Conservation (phyloP, 2,888 invertebrate species). For the Lasioglossum calceatum region DNA sequence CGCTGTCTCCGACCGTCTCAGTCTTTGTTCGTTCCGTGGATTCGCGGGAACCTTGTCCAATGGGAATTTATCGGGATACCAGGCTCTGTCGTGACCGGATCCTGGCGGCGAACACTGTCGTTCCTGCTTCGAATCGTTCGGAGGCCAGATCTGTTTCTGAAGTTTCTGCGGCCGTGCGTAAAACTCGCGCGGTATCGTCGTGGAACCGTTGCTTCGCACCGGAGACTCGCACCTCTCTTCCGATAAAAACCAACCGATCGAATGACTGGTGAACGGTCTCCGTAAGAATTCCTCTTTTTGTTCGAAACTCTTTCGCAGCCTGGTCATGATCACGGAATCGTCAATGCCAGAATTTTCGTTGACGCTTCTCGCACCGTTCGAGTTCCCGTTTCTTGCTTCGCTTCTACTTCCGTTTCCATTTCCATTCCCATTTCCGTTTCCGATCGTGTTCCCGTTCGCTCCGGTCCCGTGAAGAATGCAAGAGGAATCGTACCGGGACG, state of each 20-base stretch:
- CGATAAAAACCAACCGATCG: slow-evolving; percentile 87
- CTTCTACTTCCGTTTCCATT: neutral
- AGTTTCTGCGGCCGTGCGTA: slow-evolving; percentile 92
- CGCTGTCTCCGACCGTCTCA: slow-evolving; percentile 84
- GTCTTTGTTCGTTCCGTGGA: slow-evolving; percentile 84
- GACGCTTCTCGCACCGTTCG: neutral
- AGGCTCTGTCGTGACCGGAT: slow-evolving; percentile 61
- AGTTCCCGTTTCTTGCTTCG: slow-evolving; percentile 9
- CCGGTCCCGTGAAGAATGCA: slow-evolving; percentile 86
- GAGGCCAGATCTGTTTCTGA: slow-evolving; percentile 90
- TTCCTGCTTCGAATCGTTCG: slow-evolving; percentile 81
- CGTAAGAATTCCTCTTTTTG: slow-evolving; percentile 96
- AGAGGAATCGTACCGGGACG: slow-evolving; percentile 89
- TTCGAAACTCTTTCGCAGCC: slow-evolving; percentile 93
- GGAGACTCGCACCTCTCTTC: slow-evolving; percentile 82
- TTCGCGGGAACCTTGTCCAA: slow-evolving; percentile 83
- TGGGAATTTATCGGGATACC: slow-evolving; percentile 29
- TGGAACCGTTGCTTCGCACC: slow-evolving; percentile 6
- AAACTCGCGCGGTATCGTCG: slow-evolving; percentile 88
- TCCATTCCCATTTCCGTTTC: neutral
- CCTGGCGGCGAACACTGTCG: slow-evolving; percentile 85
- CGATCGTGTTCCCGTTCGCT: neutral
- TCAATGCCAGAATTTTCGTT: slow-evolving; percentile 85
- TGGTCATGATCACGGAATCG: slow-evolving; percentile 90
- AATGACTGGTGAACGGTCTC: slow-evolving; percentile 87